Evolutionary conservation across 2,797 vertebrate species (phyloP).

Genomic region (Muraenolepis orangiensis): DNA sequence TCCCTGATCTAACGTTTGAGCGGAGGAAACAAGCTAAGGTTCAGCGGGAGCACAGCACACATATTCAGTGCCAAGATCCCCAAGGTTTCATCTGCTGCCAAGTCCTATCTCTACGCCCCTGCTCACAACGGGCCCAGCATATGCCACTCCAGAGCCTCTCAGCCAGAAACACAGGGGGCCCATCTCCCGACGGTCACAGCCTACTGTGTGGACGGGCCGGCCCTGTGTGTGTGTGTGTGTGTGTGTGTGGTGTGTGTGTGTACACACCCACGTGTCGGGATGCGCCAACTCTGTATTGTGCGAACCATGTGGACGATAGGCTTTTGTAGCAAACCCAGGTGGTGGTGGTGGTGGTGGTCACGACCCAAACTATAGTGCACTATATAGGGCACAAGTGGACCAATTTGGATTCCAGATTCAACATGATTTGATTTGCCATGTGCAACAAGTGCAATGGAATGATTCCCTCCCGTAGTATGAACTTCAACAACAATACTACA

Average conservation of each 20-base stretch:
- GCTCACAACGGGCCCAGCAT: constrained; percentile 9
- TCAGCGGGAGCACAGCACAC: not conserved
- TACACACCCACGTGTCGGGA: too few species aligned
- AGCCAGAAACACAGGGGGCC: constrained; percentile 51
- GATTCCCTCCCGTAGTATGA: too few species aligned
- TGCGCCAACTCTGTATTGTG: too few species aligned
- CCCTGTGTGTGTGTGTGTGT: not conserved
- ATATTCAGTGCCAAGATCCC: not conserved
- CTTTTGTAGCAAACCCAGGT: too few species aligned
- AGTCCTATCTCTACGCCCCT: constrained; percentile 14
- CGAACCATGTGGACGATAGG: too few species aligned
- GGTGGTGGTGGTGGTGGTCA: too few species aligned
- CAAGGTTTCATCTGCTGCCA: not conserved
- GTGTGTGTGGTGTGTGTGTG: too few species aligned
- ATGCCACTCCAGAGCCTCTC: constrained; percentile 41
- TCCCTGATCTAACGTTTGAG: not conserved
- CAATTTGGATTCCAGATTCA: too few species aligned
- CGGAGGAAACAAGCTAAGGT: not conserved
- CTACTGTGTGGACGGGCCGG: too few species aligned
- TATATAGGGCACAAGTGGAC: not conserved
- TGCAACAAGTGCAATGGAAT: too few species aligned
- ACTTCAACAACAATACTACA: too few species aligned
- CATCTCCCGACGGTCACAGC: constrained; percentile 29
- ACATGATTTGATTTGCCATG: too few species aligned
- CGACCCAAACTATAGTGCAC: not conserved